Conservation (phyloP, 2,888 invertebrate species). For the Ichneumoninae sp. region DNA sequence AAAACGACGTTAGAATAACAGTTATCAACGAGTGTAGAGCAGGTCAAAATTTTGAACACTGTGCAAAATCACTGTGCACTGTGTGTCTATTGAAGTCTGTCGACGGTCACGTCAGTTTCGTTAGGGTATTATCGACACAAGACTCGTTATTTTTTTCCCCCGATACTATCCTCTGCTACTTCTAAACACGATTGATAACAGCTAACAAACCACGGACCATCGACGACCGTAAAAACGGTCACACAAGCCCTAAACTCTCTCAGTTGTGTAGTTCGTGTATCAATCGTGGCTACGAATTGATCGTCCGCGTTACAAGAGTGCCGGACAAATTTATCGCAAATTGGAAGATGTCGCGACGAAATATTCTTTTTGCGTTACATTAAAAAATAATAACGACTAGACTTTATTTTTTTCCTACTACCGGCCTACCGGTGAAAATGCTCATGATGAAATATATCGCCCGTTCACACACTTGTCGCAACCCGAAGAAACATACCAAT, state of each 20-base stretch:
- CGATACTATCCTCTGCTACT: not conserved
- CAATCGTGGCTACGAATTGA: constrained; percentile 2
- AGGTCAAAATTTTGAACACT: too few relatives aligned
- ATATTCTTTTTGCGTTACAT: constrained; percentile 32
- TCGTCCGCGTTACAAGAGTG: not conserved
- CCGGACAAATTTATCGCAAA: constrained; percentile 4
- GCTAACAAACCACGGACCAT: not conserved
- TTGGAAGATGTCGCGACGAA: not conserved
- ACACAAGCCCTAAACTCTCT: not conserved
- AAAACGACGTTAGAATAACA: too few relatives aligned
- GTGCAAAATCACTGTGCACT: too few relatives aligned
- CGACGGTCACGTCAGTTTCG: too few relatives aligned
- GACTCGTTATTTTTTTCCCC: not conserved
- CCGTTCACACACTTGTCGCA: not conserved
- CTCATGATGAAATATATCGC: constrained; percentile 12
- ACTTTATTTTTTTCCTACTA: constrained; percentile 39
- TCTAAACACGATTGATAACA: not conserved
- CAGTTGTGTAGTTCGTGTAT: not conserved
- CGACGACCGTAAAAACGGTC: not conserved
- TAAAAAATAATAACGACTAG: constrained; percentile 62
- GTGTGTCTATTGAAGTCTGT: too few relatives aligned
- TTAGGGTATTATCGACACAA: not conserved
- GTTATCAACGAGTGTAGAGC: too few relatives aligned
- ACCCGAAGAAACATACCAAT: constrained; percentile 8
- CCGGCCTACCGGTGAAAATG: constrained; percentile 5